These are phyloP conservation scores for Sesia apiformis DNA, from an alignment of 2,888 invertebrate species.

Conservation along the genomic window DNA sequence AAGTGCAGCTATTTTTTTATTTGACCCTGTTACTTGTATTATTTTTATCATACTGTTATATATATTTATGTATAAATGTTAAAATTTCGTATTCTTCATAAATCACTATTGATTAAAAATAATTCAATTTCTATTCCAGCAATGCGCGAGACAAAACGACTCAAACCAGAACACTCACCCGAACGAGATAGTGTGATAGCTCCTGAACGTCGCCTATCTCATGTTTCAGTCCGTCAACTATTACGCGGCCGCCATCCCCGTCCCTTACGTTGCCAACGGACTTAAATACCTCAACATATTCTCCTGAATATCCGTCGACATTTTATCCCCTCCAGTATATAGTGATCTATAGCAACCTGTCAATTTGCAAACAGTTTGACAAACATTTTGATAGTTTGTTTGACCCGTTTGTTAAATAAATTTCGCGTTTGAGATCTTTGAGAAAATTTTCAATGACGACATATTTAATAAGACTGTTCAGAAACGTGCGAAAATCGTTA, in stretches of 20 bases:
- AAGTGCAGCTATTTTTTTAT: too few relatives aligned
- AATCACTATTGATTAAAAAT: background rate
- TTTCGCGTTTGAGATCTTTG: too few relatives aligned
- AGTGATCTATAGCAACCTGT: conserved; percentile 8
- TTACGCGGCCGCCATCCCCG: conserved; percentile 63
- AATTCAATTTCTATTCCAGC: conserved; percentile 70
- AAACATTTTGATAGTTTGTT: too few relatives aligned
- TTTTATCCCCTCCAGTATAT: conserved; percentile 10
- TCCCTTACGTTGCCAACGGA: conserved; percentile 60
- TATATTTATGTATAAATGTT: background rate
- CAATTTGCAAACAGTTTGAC: too few relatives aligned
- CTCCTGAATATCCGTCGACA: conserved; percentile 27
- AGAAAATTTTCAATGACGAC: too few relatives aligned
- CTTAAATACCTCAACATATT: conserved; percentile 59
- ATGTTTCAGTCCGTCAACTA: conserved; percentile 78
- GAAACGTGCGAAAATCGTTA: too few relatives aligned
- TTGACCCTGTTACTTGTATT: too few relatives aligned
- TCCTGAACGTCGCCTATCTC: conserved; percentile 79
- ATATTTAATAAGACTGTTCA: too few relatives aligned
- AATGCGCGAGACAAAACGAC: conserved; percentile 86
- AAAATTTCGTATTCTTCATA: background rate
- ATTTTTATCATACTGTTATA: background rate
- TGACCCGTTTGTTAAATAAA: too few relatives aligned
- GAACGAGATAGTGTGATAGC: conserved; percentile 90
- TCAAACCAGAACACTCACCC: conserved; percentile 89